Evolutionary conservation across 2,888 invertebrate species (phyloP), one percentile per base, ranked within the genome.

Genomic region (Cantharis lateralis): DNA sequence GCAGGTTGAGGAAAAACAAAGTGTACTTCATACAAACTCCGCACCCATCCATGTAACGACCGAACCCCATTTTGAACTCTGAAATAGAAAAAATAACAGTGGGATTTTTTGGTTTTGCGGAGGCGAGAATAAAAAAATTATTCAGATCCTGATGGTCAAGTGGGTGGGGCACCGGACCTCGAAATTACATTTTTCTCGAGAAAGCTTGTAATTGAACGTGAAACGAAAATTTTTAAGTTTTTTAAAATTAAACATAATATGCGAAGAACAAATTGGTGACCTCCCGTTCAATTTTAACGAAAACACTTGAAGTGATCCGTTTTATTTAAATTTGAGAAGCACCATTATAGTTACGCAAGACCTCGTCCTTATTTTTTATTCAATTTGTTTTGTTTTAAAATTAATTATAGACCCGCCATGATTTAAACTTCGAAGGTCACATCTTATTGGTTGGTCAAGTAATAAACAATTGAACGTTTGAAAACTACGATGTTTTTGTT

Each of bases 1-100:
- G 87, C 77, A 96, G 91, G 88, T 97, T 97, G 78, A 95, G 91
- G 79, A 94, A 90, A 87, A 97, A 96, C 85, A 97, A 90, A 82
- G 94, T 93, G 88, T 95, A 94, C 88, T 97, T 96, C 91, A 96
- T 95, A 86, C 93, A 95, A 84, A 95, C 93, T 80, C 96, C 96
- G 87, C 96, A 96, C 87, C 95, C 94, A 88, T 96, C 95, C 94
- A 96, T 95, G 85, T 94, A 93, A 80, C 93, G 92, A 81, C 94
- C 93, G 89, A 93, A 93, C 73, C 93, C 94, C 94, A 94, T 94
- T 71, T 68, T 75, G 48, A n/a, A 48, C n/a, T 48, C 48, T 48
- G 48, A 48, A 48, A 48, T 48, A 7, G n/a, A 48, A 48, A 48
- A 48, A n/a, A 48, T n/a, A n/a, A 48, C 48, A n/a, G 48, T 48